These are phyloP conservation scores for Aldrovandia affinis DNA, from an alignment of 2,797 vertebrate genomes.

Conservation along the genomic window DNA sequence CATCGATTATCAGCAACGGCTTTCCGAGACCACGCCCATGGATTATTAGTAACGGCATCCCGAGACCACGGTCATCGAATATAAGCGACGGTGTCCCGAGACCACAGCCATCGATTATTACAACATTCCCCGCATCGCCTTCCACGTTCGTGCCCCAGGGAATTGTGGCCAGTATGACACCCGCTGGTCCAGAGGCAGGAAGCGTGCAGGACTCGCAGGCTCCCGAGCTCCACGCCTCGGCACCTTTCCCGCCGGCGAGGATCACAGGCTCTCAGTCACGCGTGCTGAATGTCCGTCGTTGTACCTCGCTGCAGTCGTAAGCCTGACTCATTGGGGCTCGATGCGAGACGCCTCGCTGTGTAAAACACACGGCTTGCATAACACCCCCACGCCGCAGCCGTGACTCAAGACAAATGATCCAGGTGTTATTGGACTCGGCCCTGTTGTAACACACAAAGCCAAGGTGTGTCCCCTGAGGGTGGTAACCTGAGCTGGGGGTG, in stretches of 20 bases:
- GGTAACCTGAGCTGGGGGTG: not conserved
- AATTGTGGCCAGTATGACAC: not conserved
- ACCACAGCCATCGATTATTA: too few species aligned
- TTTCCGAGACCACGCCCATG: too few species aligned
- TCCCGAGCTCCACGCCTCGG: too few species aligned
- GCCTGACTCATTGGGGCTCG: not conserved
- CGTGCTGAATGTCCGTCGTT: not conserved
- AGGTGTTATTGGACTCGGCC: not conserved
- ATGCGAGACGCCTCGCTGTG: not conserved
- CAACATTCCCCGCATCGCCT: not conserved
- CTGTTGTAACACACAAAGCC: not conserved
- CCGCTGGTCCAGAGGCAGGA: not conserved
- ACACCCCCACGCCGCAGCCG: not conserved
- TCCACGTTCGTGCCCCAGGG: not conserved
- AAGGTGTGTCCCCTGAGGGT: not conserved
- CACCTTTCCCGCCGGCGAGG: too few species aligned
- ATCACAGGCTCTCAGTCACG: not conserved
- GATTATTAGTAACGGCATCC: too few species aligned
- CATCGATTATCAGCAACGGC: too few species aligned
- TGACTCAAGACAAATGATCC: not conserved
- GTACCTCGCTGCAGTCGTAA: too few species aligned
- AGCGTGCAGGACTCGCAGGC: not conserved
- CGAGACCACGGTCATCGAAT: too few species aligned
- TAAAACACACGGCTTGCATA: not conserved
- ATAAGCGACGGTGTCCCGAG: too few species aligned